Evolutionary conservation across 2,797 vertebrate genomes (phyloP), one percentile per base, ranked within the genome.

Genomic region (Gymnothorax reevesii): DNA sequence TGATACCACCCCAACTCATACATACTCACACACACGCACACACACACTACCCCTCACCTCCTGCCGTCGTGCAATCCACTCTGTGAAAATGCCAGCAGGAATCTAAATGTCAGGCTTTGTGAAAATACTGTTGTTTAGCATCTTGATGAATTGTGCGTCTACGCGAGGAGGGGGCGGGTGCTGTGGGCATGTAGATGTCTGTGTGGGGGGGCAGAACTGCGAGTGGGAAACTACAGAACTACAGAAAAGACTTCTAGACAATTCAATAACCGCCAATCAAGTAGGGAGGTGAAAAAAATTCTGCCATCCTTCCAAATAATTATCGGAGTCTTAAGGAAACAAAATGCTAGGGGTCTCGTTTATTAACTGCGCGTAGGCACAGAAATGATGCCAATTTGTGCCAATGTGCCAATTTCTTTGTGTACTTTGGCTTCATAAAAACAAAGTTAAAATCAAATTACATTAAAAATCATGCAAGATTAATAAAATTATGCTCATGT

Each of bases 131-230:
- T 57, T 75, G 89, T 92, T 91, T 55, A 88, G 71, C 82, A 83
- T 71, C 27, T 55, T 71, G 64, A 64, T 83, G 54, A 66, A 91
- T 89, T 88, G 54, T 90, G 79, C 49, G 82, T 62, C 71, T 89
- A 86, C 89, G 88, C 60, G 83, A 66, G 33, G 49, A 59, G 82
- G 10, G 7, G 49, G 57, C 60, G 54, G n/a, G 54, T 64, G 20
- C 42, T 33, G 54, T 90, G 83, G 22, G 82, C 54, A 57, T 89
- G 87, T 90, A 87, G 66, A 83, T 89, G 17, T 80, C 85, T 87
- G 62, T 27, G 60, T 62, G 22, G 3, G 15, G 25, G 6, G 8
- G 20, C 7, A 15, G 42, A 49, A 17, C 71, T 22, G 22, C 27
- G 66, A 62, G 83, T 49, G 42, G 42, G 20, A 66, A 25, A 9